A percentile compares a stretch with the other conserved stretches of the same genome.
Conservation (phyloP, 64 coral and sea anemone species). For the Platygyra sinensis region DNA sequence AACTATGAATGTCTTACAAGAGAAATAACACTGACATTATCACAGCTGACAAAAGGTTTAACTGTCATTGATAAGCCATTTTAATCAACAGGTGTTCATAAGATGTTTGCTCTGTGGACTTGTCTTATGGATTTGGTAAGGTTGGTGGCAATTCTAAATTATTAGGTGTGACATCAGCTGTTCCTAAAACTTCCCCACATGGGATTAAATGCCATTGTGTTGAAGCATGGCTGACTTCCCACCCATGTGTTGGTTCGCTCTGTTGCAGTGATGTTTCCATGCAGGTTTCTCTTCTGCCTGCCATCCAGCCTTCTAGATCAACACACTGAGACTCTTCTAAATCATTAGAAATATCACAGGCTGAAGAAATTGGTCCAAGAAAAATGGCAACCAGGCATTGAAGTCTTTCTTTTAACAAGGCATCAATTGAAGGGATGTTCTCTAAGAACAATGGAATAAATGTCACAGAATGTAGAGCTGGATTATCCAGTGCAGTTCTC, state of each 20-base stretch:
- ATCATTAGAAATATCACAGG: neutral
- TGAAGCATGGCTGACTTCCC: slow-evolving; percentile 23
- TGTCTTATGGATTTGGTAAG: neutral
- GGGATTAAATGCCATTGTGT: slow-evolving; percentile 80
- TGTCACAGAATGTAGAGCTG: neutral
- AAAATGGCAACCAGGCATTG: slow-evolving; percentile 44
- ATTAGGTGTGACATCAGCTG: neutral
- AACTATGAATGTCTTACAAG: too few species aligned
- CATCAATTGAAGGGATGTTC: slow-evolving; percentile 30
- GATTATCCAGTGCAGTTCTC: slow-evolving; percentile 62
- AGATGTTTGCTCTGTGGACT: too few species aligned
- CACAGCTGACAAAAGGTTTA: too few species aligned
- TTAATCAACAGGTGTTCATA: too few species aligned
- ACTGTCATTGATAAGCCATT: too few species aligned
- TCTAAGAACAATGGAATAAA: slow-evolving; percentile 59
- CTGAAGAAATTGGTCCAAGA: neutral
- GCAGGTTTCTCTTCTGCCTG: neutral
- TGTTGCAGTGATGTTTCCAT: neutral
- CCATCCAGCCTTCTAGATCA: neutral
- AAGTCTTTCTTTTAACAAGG: slow-evolving; percentile 47
- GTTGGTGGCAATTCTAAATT: neutral
- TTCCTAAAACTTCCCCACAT: slow-evolving; percentile 70
- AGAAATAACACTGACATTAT: too few species aligned
- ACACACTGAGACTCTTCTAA: neutral
- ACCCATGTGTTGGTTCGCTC: neutral